Evolutionary conservation across 1,140 invertebrate species (phyloP), one percentile per base, ranked within the genome.

Genomic region (Laodelphax striatellus): DNA sequence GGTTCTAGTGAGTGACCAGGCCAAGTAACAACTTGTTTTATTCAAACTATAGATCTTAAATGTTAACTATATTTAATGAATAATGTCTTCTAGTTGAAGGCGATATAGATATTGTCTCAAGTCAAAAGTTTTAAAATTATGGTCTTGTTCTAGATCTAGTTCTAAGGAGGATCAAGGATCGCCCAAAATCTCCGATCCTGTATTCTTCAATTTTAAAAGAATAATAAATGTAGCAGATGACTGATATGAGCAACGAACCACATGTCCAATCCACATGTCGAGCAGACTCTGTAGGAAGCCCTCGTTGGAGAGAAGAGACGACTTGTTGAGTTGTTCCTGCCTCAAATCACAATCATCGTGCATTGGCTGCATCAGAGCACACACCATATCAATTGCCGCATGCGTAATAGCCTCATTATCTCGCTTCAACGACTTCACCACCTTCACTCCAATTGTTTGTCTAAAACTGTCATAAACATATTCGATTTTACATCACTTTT

Each of bases 361-460:
- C 90, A 99, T 98, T 1, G 97, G 97, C 76, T 98, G 94, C 91
- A 99, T 96, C 11, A 99, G 79, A 28, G 96, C 92, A 76, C 93
- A 96, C 55, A 99, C 83, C 77, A 97, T 95, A 76, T 99, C 97
- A 61, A 99, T 83, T 11, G 94, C 94, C 8, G 95, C 91, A 77
- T 99, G 92, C 21, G 93, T 92, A 14, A 98, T 88, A 19, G 88
- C 92, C 67, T 88, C 83, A 72, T 94, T 84, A 67, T 94, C 88
- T 64, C 87, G 79, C 60, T 92, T 89, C 61, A 99, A 73, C n/a
- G 94, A 91, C 66, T 86, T 83, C 2, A 97, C 90, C 21, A 98
- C 83, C 66, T 94, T 92, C 42, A 82, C 76, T 21, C 97, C 97
- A 58, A 99, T 84, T 66, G 89, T 88, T 76, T 99, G 96, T 56